Conservation (phyloP, 2,888 invertebrate genomes). For the Alentia gelatinosa region DNA sequence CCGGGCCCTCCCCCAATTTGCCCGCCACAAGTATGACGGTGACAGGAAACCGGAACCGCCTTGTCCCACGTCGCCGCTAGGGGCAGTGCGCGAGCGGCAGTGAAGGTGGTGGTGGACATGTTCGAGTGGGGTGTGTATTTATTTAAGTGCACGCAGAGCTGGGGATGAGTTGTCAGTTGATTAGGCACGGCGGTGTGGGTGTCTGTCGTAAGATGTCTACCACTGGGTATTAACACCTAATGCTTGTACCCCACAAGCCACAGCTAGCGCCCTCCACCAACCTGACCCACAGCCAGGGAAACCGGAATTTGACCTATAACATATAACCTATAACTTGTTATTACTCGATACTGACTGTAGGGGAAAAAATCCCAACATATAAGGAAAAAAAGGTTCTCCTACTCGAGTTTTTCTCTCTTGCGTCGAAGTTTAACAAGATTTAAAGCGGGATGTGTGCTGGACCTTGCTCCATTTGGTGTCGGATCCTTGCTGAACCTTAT, state of each 20-base stretch:
- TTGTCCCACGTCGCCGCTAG: background rate
- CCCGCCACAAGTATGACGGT: constrained; percentile 5
- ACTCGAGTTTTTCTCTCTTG: too few relatives aligned
- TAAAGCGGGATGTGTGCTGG: too few relatives aligned
- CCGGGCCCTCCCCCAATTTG: constrained; percentile 28
- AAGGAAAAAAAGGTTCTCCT: too few relatives aligned
- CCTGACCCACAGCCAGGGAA: too few relatives aligned
- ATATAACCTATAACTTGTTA: too few relatives aligned
- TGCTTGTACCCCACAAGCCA: background rate
- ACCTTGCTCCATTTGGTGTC: too few relatives aligned
- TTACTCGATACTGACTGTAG: too few relatives aligned
- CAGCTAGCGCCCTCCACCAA: too few relatives aligned
- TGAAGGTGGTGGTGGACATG: background rate
- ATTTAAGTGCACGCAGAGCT: background rate
- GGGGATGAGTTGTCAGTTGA: constrained; percentile 24
- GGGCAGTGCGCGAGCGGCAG: background rate
- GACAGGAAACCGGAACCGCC: constrained; percentile 22
- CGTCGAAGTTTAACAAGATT: too few relatives aligned
- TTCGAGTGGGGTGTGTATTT: constrained; percentile 12
- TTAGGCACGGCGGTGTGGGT: background rate
- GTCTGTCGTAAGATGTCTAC: background rate
- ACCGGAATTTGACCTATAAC: too few relatives aligned
- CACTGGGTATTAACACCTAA: background rate
- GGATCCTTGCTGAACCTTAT: background rate
- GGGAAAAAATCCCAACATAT: too few relatives aligned